Evolutionary conservation across 1,140 invertebrate species (phyloP).

Genomic region (Brachionus rubens): DNA sequence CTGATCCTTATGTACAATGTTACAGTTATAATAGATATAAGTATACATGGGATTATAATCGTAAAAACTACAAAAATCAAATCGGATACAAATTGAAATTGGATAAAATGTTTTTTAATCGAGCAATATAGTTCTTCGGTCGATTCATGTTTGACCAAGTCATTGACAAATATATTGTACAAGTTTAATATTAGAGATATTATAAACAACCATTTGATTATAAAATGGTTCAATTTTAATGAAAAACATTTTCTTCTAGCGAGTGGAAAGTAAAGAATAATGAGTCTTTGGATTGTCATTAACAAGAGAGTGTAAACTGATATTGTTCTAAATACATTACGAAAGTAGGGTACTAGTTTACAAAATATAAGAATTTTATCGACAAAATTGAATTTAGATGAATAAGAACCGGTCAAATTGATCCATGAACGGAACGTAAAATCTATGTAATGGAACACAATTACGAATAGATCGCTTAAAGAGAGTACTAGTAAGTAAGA

Average conservation of each 20-base stretch:
- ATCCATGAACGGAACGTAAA: constrained; percentile 33
- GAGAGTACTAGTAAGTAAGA: constrained; percentile 2
- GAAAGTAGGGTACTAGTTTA: background rate
- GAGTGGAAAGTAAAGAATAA: constrained; percentile 11
- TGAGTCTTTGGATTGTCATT: constrained; percentile 18
- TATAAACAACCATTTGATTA: constrained; percentile 6
- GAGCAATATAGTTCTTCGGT: constrained; percentile 4
- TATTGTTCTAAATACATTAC: constrained; percentile 5
- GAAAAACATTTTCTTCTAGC: constrained; percentile 25
- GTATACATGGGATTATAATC: background rate
- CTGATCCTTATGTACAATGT: background rate
- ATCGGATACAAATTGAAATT: constrained; percentile 5
- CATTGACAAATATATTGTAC: background rate
- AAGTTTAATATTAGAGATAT: background rate
- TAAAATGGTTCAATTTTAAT: background rate
- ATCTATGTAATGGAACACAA: constrained; percentile 10
- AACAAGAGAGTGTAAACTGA: constrained; percentile 9
- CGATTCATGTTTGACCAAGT: background rate
- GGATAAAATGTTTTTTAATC: background rate
- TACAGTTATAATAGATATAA: background rate
- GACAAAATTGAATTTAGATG: constrained; percentile 25
- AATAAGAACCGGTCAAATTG: constrained; percentile 2
- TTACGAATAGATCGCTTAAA: constrained; percentile 12
- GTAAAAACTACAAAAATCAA: background rate
- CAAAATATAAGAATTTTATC: constrained; percentile 26